phyloP scores from a whole-genome alignment of 2,113 vertebrate species.

The Erythrocercus mccallii region DNA sequence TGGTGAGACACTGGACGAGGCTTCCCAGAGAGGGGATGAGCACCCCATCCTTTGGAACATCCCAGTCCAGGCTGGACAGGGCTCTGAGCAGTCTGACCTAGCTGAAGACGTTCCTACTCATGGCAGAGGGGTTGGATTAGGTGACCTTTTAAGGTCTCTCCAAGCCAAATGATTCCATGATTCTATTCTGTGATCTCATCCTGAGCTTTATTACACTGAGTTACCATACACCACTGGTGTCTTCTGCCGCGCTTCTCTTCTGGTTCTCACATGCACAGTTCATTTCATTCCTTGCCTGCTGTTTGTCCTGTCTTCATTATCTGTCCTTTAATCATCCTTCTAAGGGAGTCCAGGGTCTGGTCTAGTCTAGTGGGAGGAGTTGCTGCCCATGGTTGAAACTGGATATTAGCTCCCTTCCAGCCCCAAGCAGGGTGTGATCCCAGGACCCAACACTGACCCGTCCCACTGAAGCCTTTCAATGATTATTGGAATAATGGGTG shows the following conservation, averaged over 20 bases:
- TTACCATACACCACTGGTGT: background rate
- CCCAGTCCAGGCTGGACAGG: accelerated
- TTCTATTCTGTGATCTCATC: background rate
- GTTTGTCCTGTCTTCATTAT: background rate
- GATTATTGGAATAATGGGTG: background rate
- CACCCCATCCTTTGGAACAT: background rate
- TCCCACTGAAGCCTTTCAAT: accelerated
- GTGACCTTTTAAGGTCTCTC: background rate
- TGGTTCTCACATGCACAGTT: background rate
- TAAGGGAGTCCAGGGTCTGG: background rate
- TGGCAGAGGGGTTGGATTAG: accelerated
- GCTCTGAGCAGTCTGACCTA: background rate
- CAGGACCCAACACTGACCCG: accelerated
- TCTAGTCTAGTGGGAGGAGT: accelerated
- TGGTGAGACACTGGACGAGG: background rate
- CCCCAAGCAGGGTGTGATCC: background rate
- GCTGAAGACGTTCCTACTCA: background rate
- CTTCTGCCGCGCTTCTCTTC: background rate
- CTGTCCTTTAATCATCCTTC: background rate
- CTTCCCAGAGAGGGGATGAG: background rate
- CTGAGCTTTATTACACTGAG: background rate
- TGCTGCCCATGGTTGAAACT: accelerated
- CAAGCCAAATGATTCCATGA: background rate
- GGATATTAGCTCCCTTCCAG: accelerated
- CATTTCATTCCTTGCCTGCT: background rate